These are phyloP conservation scores for Adelphocoris suturalis DNA, from an alignment of 2,888 invertebrate species.

Conservation along the genomic window DNA sequence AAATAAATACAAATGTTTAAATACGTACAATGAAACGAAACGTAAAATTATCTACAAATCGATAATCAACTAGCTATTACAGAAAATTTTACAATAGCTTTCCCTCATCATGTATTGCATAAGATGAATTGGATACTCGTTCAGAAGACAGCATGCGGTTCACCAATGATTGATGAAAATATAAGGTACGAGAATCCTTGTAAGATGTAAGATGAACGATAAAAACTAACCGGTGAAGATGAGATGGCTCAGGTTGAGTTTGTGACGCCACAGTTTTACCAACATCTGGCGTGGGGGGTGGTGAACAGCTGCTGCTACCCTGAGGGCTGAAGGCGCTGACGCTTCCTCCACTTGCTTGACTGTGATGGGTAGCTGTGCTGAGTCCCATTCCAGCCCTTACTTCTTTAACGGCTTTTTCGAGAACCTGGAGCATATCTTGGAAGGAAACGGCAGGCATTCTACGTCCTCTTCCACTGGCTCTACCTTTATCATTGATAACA, in stretches of 20 bases:
- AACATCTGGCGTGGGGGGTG: slow-evolving; percentile 43
- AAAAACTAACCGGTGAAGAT: slow-evolving; percentile 82
- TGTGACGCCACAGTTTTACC: slow-evolving; percentile 80
- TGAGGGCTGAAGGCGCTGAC: slow-evolving; percentile 33
- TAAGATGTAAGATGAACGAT: not conserved
- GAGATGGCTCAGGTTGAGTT: slow-evolving; percentile 82
- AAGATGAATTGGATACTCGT: no score
- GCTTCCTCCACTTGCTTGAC: slow-evolving; percentile 14
- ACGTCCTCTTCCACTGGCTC: slow-evolving; percentile 81
- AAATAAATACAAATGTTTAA: not conserved
- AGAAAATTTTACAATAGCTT: no score
- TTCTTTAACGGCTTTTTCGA: slow-evolving; percentile 80
- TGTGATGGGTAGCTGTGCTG: slow-evolving; percentile 35
- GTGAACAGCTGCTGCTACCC: slow-evolving; percentile 55
- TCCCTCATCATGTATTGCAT: no score
- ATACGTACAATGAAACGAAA: not conserved
- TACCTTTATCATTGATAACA: slow-evolving; percentile 64
- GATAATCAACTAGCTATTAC: not conserved
- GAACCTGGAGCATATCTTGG: slow-evolving; percentile 83
- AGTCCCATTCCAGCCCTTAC: slow-evolving; percentile 79
- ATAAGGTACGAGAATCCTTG: no score
- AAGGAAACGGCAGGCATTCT: slow-evolving; percentile 90
- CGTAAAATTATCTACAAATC: no score
- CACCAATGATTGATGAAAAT: no score
- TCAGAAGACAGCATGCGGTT: no score